Base-by-base conservation (phyloP, 2,113 vertebrate species). In the Nanorana parkeri region DNA sequence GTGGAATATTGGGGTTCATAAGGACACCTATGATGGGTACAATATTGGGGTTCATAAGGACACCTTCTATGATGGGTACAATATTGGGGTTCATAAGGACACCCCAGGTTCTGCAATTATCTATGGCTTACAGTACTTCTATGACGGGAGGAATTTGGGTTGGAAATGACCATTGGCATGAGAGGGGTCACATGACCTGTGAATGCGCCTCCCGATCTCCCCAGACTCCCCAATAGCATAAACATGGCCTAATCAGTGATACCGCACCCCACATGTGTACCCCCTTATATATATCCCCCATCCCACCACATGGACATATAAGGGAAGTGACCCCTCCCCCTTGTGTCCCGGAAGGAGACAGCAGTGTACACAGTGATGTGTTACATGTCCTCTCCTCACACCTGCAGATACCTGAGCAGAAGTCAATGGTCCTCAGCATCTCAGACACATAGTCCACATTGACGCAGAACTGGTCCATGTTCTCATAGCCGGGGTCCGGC, bases 391-490 rank as follows among this genome's bases (percentile, higher is more conserved):
- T 5, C 20, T 2, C 52, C 11, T 6, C 85, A 26, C 85, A 96
- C 95, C 90, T 19, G 93, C 84, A n/a, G n/a, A n/a, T n/a, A n/a
- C n/a, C n/a, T n/a, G n/a, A n/a, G 83, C 92, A 92, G 90, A 98
- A 97, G 87, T 94, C 90, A 0, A 98, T 95, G 85, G 91, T 95
- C 77, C 91, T 88, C 87, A 98, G 89, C 92, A 93, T 91, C 66
- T 93, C 91, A 0, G 91, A 92, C 72, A 96, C 88, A 0, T 92
- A 85, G 58, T 95, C 94, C 11, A 93, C 92, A 0, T 93, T 92
- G 81, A 98, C 83, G 15, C 84, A 84, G 68, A 97, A 95, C 51
- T 94, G 94, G 78, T 93, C 94, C 96, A 97, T 94, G 60, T 89
- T 95, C 85, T 97, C 95, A 0, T 93, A 96, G 66, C 95, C 93